Evolutionary conservation across 2,888 invertebrate species (phyloP).

Genomic region (Andrena trimmerana): DNA sequence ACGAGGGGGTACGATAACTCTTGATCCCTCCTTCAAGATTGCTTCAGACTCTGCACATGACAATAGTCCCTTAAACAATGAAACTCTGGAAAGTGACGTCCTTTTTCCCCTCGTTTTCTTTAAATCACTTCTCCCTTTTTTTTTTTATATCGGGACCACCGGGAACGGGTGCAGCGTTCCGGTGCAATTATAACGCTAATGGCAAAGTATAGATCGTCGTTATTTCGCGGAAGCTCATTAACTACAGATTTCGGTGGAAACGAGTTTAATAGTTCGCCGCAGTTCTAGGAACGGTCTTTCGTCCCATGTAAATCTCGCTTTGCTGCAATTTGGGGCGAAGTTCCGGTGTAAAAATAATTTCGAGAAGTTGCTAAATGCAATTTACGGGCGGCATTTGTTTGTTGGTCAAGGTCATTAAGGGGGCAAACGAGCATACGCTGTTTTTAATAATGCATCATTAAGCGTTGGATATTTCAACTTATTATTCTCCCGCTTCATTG

Average conservation of each 20-base stretch:
- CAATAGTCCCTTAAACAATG: not conserved
- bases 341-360: conserved; percentile 41
- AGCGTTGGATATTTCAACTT: conserved; percentile 9
- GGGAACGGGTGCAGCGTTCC: not conserved
- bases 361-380: conserved; percentile 24
- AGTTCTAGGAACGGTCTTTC: conserved; percentile 4
- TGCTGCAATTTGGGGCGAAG: conserved; percentile 26
- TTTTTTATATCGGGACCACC: not conserved
- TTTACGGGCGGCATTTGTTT: conserved; percentile 21
- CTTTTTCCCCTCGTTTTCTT: conserved; percentile 5
- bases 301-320: conserved; percentile 16
- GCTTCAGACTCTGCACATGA: not conserved
- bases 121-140: conserved; percentile 11
- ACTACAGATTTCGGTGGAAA: conserved; percentile 35
- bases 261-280: conserved; percentile 41
- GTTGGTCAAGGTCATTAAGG: conserved; percentile 5
- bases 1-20: not conserved
- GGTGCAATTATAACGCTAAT: conserved; percentile 19
- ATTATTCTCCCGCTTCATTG: not conserved
- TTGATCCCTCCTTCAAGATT: not conserved
- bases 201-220: conserved; percentile 33
- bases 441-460: conserved; percentile 31
- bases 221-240: conserved; percentile 44
- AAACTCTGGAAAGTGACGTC: not conserved
- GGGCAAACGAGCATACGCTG: not conserved